These are phyloP conservation scores for Aphis gossypii DNA, from an alignment of 1,140 invertebrate species.

Conservation along the genomic window DNA sequence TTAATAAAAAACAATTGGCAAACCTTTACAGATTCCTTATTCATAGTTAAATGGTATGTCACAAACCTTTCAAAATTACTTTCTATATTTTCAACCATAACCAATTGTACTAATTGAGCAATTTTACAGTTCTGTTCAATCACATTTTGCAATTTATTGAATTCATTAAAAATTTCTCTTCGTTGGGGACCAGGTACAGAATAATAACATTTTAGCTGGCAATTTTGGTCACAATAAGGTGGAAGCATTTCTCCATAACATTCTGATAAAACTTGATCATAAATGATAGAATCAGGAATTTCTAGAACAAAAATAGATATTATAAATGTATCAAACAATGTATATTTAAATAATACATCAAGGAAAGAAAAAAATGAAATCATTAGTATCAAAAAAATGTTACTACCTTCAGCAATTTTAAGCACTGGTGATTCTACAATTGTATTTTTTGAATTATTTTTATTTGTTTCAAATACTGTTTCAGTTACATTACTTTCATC, in stretches of 20 bases:
- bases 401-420: not conserved
- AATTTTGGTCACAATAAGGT: not conserved
- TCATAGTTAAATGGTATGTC: not conserved
- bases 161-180: conserved; percentile 12
- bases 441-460: not conserved
- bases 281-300: conserved; percentile 2
- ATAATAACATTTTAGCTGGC: conserved; percentile 19
- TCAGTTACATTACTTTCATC: not conserved
- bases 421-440: not conserved
- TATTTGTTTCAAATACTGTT: not conserved
- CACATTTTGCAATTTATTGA: not conserved
- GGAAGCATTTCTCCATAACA: conserved; percentile 43
- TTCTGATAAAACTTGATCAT: not conserved
- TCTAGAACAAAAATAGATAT: not conserved
- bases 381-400: not conserved
- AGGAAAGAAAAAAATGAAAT: not conserved
- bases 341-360: not conserved
- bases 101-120: not conserved
- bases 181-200: conserved; percentile 7
- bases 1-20: conserved; percentile 20
- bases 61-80: not conserved
- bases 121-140: conserved; percentile 42
- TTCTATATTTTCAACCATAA: not conserved
- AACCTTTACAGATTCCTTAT: not conserved
- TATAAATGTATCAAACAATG: not conserved